phyloP scores from a whole-genome alignment of 2,113 vertebrate species.

The Varanus komodoensis region DNA sequence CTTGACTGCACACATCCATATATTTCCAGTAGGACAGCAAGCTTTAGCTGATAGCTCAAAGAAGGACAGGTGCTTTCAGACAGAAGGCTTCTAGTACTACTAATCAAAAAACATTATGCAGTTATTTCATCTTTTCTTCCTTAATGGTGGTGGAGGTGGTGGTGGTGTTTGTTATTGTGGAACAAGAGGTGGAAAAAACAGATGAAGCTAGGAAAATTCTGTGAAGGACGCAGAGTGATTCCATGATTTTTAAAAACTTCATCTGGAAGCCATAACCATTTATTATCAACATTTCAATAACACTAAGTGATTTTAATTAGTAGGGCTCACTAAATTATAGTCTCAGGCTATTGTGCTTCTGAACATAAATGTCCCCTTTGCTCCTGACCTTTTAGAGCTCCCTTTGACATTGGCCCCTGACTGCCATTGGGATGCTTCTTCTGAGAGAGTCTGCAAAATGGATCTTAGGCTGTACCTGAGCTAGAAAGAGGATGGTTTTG shows the following conservation, averaged over 20 bases:
- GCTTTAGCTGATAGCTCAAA: neutral
- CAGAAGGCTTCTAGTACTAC: neutral
- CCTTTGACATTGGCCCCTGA: too few relatives aligned
- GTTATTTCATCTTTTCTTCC: neutral
- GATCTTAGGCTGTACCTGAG: neutral
- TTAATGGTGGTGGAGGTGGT: neutral
- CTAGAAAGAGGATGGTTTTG: neutral
- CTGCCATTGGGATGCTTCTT: neutral
- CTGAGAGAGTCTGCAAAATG: neutral
- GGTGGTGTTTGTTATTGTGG: too few relatives aligned
- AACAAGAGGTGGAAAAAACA: neutral
- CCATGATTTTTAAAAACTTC: neutral
- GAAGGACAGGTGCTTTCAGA: neutral
- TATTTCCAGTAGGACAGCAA: neutral
- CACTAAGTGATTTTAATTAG: neutral
- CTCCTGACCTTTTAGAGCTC: neutral
- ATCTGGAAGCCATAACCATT: neutral
- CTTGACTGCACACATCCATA: neutral
- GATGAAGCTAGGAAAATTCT: neutral
- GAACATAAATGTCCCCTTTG: neutral
- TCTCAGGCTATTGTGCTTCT: neutral
- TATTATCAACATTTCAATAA: neutral
- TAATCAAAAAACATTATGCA: neutral
- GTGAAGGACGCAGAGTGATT: neutral
- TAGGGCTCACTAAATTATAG: neutral